Percentiles rank a stretch among this genome's conserved stretches.
Evolutionary conservation across 2,797 vertebrate species (phyloP).

Genomic region (Tamandua tetradactyla): DNA sequence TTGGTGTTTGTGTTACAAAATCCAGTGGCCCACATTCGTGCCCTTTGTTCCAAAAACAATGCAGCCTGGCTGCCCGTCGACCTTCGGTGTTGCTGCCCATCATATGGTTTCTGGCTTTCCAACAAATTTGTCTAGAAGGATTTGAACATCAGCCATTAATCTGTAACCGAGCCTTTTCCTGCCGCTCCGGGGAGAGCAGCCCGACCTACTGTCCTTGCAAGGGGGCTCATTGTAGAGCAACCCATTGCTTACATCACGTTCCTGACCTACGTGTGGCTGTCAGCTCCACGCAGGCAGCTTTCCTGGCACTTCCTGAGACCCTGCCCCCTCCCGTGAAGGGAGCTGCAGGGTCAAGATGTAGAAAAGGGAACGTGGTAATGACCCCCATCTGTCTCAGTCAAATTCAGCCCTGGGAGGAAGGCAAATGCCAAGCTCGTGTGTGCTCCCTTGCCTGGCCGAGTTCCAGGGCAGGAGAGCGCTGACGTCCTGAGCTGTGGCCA

Average conservation of each 20-base stretch:
- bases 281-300: not conserved
- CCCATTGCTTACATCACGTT: not conserved
- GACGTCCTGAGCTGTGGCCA: not conserved
- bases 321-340: not conserved
- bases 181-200: slow-evolving; percentile 84
- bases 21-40: slow-evolving; percentile 51
- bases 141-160: slow-evolving; percentile 92
- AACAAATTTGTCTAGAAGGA: slow-evolving; percentile 87
- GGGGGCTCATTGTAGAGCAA: not conserved
- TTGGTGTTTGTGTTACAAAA: slow-evolving; percentile 50
- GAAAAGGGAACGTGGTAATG: not conserved
- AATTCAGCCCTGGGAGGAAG: not conserved
- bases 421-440: not conserved
- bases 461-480: not conserved
- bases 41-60: slow-evolving; percentile 62
- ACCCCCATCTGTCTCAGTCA: not conserved
- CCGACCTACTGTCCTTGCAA: slow-evolving; percentile 84
- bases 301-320: not conserved
- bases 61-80: slow-evolving; percentile 70
- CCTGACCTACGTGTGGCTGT: not conserved
- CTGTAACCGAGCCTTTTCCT: slow-evolving; percentile 87
- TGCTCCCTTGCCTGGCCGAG: not conserved
- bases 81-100: slow-evolving; percentile 75
- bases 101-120: slow-evolving; percentile 85
- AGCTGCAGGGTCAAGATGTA: not conserved